Evolutionary conservation across 2,888 invertebrate genomes (phyloP), one percentile per base, ranked within the genome.

Genomic region (Aquatica leii): DNA sequence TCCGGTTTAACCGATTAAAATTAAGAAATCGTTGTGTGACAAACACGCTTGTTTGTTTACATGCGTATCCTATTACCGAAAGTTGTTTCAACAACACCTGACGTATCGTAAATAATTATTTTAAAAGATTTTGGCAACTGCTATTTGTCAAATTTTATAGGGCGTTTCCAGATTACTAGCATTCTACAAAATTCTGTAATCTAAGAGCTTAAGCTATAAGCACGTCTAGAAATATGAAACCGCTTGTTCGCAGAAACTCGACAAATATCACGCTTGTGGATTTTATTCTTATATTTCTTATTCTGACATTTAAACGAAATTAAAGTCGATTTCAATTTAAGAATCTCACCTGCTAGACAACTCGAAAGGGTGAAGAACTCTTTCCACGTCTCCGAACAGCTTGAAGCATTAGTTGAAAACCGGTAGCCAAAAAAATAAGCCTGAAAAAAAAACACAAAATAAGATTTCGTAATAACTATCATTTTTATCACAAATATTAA

Each of bases 371-470:
- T 85, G 84, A 79, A 86, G 84, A 82, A 85, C 83, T 80, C 86
- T 83, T 82, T 86, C 86, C 86, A 86, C 86, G 83, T 86, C 84
- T 82, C 85, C 86, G 86, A 86, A 86, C 86, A 86, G 86, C 84
- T 86, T 86, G 86, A 85, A 80, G 86, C 86, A 86, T 86, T 86
- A 84, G 84, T 78, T 84, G 82, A 76, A 82, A 83, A 82, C 78
- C 73, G 75, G 76, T 73, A 67, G 69, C 74, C 77, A 75, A 80
- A 82, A 83, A 80, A 76, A 69, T 77, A 80, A 82, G 85, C 86
- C 86, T 86, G 82, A 46, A 83, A 84, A 73, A 76, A 79, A 79
- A 74, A 71, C 50, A 63, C 59, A 17, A 60, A 40, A 35, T 40
- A 35, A 59, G 55, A 56, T 54, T 49, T 24, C 21, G 37, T 60